Base-by-base conservation (phyloP, 2,888 invertebrate species). In the Euphydryas editha region DNA sequence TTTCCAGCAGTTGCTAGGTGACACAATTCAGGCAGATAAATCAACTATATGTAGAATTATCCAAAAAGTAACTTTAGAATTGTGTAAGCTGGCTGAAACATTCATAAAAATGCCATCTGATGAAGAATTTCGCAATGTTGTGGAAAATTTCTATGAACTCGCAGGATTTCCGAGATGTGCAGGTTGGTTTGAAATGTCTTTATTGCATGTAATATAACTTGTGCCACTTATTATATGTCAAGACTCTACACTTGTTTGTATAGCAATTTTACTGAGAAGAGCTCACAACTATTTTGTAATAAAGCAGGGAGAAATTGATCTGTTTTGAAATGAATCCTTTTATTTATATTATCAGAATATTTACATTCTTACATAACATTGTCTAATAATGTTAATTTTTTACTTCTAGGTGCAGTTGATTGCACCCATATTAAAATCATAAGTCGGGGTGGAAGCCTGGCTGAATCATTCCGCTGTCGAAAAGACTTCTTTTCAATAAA, bases 351-450 rank as follows among this genome's bases (percentile, higher is more conserved):
- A 30, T 30, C 30, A 5, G 8, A 30, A 30, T 30, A 30, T 30
- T 30, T 30, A 30, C 30, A 30, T 4, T 30, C 30, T 30, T 30
- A 30, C 1, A 24, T 2, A 24, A 30, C 8, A 30, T 3, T 30
- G 30, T 30, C 30, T 30, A 30, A 30, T 30, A 30, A 30, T 30
- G 30, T 24, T 24, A 30, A 30, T 30, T 30, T 30, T 30, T 30
- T 30, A 30, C 30, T 30, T 30, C 30, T 30, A 30, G 30, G 30
- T 30, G 62, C 68, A 5, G 20, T 69, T 4, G 68, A 69, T 36
- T 68, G 65, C 30, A 68, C 68, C 0, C 65, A 69, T 54, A 42
- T 69, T 6, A 59, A 62, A 59, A 65, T 68, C 11, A 47, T 55
- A 39, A 55, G 42, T 20, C 49, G 39, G 17, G 62, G 56, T 30